phyloP scores from a whole-genome alignment of 2,888 invertebrate genomes.

The Hymenopus coronatus region DNA sequence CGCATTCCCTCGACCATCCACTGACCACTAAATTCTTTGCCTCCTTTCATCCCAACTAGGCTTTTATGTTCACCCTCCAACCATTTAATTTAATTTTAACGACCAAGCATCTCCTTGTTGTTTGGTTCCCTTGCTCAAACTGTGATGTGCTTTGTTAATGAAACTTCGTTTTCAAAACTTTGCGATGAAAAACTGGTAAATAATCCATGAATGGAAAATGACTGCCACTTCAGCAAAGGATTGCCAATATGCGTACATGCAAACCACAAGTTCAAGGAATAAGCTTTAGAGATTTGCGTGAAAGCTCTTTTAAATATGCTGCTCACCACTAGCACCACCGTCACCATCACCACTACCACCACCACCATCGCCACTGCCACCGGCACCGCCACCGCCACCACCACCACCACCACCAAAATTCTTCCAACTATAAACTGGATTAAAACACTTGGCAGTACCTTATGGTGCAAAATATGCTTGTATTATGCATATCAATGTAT shows the following conservation, averaged over 20 bases:
- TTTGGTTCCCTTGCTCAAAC: not conserved
- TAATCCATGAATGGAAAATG: not conserved
- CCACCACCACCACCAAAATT: no score
- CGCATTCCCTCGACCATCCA: not conserved
- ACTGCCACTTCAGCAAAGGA: not conserved
- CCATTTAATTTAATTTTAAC: slow-evolving; percentile 27
- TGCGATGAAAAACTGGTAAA: not conserved
- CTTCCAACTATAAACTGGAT: no score
- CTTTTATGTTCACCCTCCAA: slow-evolving; percentile 11
- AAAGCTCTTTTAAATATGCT: no score
- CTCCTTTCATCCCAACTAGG: not conserved
- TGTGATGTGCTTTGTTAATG: not conserved
- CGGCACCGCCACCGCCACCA: no score
- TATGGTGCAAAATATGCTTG: no score
- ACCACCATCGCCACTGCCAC: no score
- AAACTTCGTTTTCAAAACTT: not conserved
- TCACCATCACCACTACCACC: no score
- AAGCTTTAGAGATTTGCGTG: no score
- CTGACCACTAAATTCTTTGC: not conserved
- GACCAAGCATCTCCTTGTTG: not conserved
- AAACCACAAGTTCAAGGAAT: no score
- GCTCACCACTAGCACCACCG: no score
- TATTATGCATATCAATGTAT: no score
- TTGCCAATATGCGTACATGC: not conserved
- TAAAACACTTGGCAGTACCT: no score